Base-by-base conservation (phyloP, 1,140 invertebrate genomes). In the Geopemphigus sp. region DNA sequence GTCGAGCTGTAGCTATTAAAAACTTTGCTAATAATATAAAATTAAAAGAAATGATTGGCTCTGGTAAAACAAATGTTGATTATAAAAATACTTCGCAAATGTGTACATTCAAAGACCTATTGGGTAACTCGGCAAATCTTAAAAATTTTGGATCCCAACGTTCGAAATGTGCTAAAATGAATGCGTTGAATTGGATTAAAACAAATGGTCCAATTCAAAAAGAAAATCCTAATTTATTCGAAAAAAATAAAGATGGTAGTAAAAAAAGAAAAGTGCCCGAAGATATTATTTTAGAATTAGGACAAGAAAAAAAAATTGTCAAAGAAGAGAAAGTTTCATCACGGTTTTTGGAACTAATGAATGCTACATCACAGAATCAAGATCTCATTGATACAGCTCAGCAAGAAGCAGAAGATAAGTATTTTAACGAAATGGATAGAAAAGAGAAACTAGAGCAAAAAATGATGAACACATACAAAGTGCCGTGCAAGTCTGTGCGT, bases 361-460 rank as follows among this genome's bases (percentile, higher is more conserved):
- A 94, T 83, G 88, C 89, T 0, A 92, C 90, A 72, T 96, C 95
- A 0, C 86, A 89, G 29, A 93, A 97, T 85, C 86, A 88, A 10
- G 91, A 93, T 84, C 86, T 96, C 19, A 88, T 95, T 5, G 88
- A 93, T 83, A 86, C 89, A 82, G 89, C 90, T 45, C 91, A 96
- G 70, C 86, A 90, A 72, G 88, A 93, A 83, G 91, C 91, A 80
- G 88, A 94, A 84, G 92, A 95, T 22, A 91, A 94, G 83, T 97
- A 98, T 85, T 98, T 97, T 82, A 89, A 91, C 81, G 93, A 92
- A 84, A 84, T 97, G 72, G 95, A 97, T 85, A 90, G 91, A 82
- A 97, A 95, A 84, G 96, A 98, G 86, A 89, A 89, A 82, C 91
- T 97, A 89, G 96, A 98, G 85, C 92, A 96, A 80, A 97, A 97